Base-by-base conservation (phyloP, 2,888 invertebrate species). In the Himalopsyche anomala region DNA sequence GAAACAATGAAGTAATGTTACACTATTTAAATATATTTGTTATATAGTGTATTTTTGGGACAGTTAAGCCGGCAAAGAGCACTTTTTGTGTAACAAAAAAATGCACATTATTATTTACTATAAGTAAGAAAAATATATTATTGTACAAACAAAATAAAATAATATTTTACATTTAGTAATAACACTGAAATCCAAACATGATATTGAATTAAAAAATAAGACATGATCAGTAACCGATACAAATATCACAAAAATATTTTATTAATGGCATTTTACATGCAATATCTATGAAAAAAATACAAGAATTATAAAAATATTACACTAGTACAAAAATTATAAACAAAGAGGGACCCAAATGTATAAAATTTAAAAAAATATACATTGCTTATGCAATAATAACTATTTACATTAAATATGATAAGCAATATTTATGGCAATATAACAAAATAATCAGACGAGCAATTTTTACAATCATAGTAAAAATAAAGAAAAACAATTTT, bases 291-390 rank as follows among this genome's bases (percentile, higher is more conserved):
- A 69, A 38, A 74, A 74, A 36, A 74, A 74, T 36, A 19, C 19
- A 19, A n/a, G 28, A 62, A 62, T 62, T 6, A 9, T 28, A 19
- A 45, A 8, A 45, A 19, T 36, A 36, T 74, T 74, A 38, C 12
- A 74, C 36, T 74, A 74, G 74, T 38, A 38, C 19, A 74, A 74
- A 74, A 74, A 19, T 38, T 74, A 38, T 74, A 74, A 74, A 74
- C 38, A 6, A 74, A 74, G 4, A 74, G 38, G 4, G 28, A 62
- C 15, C 38, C 28, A 74, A 74, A 51, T 51, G 51, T 51, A 51
- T 51, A 74, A 74, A 74, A 38, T 15, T 74, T 74, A 28, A 36
- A 74, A 74, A 74, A 74, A 74, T 74, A 74, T 74, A 74, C 74
- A 74, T 9, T 36, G 74, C 6, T 74, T 74, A 74, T 5, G 12